Conservation (phyloP, 2,113 vertebrate genomes). For the Saguinus midas region DNA sequence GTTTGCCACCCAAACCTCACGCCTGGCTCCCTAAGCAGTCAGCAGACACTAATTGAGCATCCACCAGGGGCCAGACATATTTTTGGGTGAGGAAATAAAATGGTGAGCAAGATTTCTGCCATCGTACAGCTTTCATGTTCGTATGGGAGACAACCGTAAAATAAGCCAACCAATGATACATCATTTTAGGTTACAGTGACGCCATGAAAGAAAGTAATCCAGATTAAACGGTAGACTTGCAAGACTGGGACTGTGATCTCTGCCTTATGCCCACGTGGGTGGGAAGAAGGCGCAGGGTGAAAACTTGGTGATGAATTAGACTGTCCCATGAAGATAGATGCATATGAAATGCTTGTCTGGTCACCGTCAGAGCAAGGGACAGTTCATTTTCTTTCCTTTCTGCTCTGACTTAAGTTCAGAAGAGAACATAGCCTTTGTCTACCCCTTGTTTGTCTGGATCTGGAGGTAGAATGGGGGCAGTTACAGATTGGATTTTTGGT, state of each 20-base stretch:
- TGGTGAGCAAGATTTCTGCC: background rate
- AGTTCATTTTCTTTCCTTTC: accelerated
- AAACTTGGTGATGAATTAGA: accelerated
- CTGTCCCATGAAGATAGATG: accelerated
- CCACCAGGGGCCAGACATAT: background rate
- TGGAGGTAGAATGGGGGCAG: accelerated
- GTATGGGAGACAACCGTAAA: background rate
- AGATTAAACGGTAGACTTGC: accelerated
- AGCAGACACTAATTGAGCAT: background rate
- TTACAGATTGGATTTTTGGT: accelerated
- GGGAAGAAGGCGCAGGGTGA: background rate
- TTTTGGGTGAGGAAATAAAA: background rate
- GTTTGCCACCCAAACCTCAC: background rate
- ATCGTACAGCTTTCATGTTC: background rate
- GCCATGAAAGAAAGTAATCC: background rate
- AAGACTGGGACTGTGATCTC: background rate
- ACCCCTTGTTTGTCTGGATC: background rate
- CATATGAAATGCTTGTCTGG: background rate
- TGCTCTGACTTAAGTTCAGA: background rate
- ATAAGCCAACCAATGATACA: accelerated
- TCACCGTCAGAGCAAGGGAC: background rate
- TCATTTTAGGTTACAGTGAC: accelerated
- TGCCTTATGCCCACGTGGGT: background rate
- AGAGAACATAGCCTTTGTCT: background rate
- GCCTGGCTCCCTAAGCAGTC: background rate